Conservation (phyloP, 2,113 vertebrate genomes). For the Centropristis striata region DNA sequence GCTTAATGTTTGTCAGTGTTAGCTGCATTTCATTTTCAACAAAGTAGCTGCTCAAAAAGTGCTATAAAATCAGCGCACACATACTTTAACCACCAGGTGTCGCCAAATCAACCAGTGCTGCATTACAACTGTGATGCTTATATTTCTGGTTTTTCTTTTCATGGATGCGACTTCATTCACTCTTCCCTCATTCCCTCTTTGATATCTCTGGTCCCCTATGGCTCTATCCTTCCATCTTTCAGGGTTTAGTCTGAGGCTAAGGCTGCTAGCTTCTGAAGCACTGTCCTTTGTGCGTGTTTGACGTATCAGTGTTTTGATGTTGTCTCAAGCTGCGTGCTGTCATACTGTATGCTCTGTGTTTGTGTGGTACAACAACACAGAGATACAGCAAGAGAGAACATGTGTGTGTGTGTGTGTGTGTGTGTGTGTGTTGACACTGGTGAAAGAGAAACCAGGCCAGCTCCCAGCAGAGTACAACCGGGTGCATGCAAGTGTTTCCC, state of each 20-base stretch:
- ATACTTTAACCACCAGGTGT: neutral
- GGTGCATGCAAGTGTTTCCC: conserved; percentile 41
- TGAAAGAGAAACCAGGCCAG: conserved; percentile 75
- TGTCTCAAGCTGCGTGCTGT: conserved; percentile 25
- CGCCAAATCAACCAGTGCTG: neutral
- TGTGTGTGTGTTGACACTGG: conserved; percentile 34
- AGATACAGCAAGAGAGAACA: conserved; percentile 2
- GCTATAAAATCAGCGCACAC: neutral
- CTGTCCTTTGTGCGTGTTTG: conserved; percentile 14
- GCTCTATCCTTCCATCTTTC: conserved; percentile 24
- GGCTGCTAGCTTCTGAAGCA: conserved; percentile 45
- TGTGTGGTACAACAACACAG: conserved; percentile 30
- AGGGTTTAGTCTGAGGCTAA: conserved; percentile 26
- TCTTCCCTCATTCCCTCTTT: conserved; percentile 12
- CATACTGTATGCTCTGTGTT: conserved; percentile 22
- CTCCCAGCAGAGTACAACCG: conserved; percentile 64
- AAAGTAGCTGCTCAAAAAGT: neutral
- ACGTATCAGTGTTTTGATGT: conserved; percentile 25
- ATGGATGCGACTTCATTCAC: neutral
- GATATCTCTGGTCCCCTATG: conserved; percentile 3
- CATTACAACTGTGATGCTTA: neutral
- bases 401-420: conserved; percentile 10
- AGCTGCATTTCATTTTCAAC: neutral
- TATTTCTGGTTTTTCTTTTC: neutral
- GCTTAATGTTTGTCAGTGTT: neutral